Conservation (phyloP, 2,888 invertebrate species). For the Mimas tiliae region DNA sequence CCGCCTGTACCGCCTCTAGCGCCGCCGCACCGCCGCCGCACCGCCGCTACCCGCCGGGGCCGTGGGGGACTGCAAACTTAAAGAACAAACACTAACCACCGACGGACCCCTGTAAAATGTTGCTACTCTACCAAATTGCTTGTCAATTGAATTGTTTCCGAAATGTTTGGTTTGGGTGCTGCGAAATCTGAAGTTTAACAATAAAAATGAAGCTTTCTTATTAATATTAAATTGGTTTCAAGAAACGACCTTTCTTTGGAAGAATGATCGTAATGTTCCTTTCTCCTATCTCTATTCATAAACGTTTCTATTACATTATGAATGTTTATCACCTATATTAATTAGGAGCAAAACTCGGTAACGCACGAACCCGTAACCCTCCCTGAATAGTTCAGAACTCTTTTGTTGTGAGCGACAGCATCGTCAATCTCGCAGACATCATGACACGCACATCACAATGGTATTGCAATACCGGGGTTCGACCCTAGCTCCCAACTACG, state of each 20-base stretch:
- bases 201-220: neutral
- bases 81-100: constrained; percentile 60
- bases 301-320: neutral
- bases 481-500: neutral
- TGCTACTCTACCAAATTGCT: constrained; percentile 56
- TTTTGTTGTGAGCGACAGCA: neutral
- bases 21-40: constrained; percentile 20
- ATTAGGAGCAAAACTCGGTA: neutral
- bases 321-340: neutral
- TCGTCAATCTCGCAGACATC: constrained; percentile 19
- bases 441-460: constrained; percentile 7
- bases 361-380: neutral
- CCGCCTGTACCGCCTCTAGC: constrained; percentile 28
- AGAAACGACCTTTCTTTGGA: neutral
- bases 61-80: constrained; percentile 57
- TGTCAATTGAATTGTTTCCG: constrained; percentile 48
- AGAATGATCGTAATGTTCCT: no score
- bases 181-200: neutral
- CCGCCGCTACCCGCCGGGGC: constrained; percentile 32
- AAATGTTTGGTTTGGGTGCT: constrained; percentile 14
- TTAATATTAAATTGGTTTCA: neutral
- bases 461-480: constrained; percentile 5
- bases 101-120: constrained; percentile 31
- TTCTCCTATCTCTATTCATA: no score
- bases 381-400: neutral